Conservation (phyloP, 2,797 vertebrate genomes). For the Parauchenoglanis ngamensis region DNA sequence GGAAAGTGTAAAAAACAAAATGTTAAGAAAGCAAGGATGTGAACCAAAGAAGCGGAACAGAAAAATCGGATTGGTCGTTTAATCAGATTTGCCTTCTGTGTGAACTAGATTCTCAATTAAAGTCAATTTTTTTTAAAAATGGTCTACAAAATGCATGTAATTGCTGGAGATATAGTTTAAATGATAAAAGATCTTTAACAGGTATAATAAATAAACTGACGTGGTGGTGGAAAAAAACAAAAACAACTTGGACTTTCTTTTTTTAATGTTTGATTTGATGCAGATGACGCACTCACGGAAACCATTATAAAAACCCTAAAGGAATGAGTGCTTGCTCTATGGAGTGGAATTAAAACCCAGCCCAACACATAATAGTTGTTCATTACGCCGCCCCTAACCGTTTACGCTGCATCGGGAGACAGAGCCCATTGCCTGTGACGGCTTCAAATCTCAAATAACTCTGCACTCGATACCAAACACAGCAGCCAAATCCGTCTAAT, state of each 20-base stretch:
- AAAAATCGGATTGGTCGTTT: no score
- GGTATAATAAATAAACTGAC: not conserved
- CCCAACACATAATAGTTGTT: slow-evolving; percentile 78
- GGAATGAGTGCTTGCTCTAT: slow-evolving; percentile 40
- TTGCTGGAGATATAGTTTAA: not conserved
- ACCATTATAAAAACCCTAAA: slow-evolving; percentile 19
- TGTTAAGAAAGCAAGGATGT: no score
- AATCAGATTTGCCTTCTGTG: no score
- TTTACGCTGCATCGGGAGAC: slow-evolving; percentile 82
- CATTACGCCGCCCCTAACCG: slow-evolving; percentile 85
- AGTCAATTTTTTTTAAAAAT: not conserved
- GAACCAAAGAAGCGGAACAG: no score
- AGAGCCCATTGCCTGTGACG: slow-evolving; percentile 80
- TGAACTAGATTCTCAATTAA: not conserved
- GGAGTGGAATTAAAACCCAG: slow-evolving; percentile 64
- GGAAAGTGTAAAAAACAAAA: no score
- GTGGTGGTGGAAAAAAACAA: not conserved
- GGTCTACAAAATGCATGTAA: not conserved
- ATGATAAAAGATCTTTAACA: not conserved
- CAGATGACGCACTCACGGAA: not conserved
- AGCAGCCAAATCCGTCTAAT: slow-evolving; percentile 59
- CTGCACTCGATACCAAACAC: slow-evolving; percentile 73
- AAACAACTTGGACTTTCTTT: not conserved
- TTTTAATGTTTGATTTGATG: not conserved
- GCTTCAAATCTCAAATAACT: slow-evolving; percentile 86